A percentile compares a stretch with the other conserved stretches of the same genome.
Conservation (phyloP, 2,888 invertebrate genomes). For the Xestia xanthographa region DNA sequence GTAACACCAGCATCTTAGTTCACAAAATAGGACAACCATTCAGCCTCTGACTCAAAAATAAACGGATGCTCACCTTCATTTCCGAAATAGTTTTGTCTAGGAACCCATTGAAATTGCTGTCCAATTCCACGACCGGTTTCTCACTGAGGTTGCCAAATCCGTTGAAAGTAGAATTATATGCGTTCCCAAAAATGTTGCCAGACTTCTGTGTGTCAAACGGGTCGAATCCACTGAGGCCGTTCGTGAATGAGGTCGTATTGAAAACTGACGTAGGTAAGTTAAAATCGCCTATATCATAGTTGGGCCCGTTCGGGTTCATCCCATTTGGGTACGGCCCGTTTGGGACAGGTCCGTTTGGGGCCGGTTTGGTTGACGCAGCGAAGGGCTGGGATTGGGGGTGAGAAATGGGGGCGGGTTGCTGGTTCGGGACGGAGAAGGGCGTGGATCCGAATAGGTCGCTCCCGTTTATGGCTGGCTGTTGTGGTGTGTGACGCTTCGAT, state of each 20-base stretch:
- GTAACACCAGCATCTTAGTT: constrained; percentile 1
- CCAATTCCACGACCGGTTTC: constrained; percentile 85
- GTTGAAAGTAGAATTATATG: constrained; percentile 83
- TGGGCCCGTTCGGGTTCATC: constrained; percentile 76
- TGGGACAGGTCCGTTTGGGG: constrained; percentile 32
- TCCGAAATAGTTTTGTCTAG: constrained; percentile 95
- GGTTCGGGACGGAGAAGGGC: constrained; percentile 91
- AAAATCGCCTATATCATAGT: constrained; percentile 88
- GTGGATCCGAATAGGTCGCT: constrained; percentile 95
- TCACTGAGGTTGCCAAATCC: constrained; percentile 88
- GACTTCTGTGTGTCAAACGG: constrained; percentile 96
- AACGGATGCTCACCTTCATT: constrained; percentile 93
- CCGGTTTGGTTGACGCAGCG: constrained; percentile 75
- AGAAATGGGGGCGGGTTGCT: constrained; percentile 59
- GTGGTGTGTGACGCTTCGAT: constrained; percentile 85
- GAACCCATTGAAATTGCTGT: constrained; percentile 93
- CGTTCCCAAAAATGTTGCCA: constrained; percentile 85
- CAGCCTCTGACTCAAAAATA: constrained; percentile 2
- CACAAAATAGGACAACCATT: background rate
- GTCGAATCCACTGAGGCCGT: constrained; percentile 91
- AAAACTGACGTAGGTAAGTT: constrained; percentile 87
- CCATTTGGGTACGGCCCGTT: constrained; percentile 45
- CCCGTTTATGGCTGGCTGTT: constrained; percentile 86
- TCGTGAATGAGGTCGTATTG: constrained; percentile 81
- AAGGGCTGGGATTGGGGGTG: constrained; percentile 62